Evolutionary conservation across 2,797 vertebrate genomes (phyloP), one percentile per base, ranked within the genome.

Genomic region (Adelosebastes latens): DNA sequence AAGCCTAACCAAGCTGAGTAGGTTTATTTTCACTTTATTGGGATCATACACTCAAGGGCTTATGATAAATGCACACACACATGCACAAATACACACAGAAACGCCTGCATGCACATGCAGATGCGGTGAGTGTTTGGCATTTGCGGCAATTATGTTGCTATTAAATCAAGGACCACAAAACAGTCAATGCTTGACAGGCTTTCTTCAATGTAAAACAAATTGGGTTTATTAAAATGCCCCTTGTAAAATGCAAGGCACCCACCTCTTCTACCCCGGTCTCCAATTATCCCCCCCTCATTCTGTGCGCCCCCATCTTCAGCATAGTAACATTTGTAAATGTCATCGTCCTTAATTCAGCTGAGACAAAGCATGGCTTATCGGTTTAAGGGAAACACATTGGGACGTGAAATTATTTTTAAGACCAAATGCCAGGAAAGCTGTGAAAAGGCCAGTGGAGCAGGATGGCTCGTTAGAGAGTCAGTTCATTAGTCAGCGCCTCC

Each of bases 381-480:
- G 92, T 95, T 95, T 94, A 93, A 93, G 91, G 90, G 90, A 93
- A 95, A 94, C 92, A 96, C 96, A 95, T 91, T 95, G 95, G 93
- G 93, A 95, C 93, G 93, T 95, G 95, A 95, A 96, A 96, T 96
- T 96, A 95, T 95, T 96, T 95, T 94, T 94, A 87, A 94, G 91
- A 94, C 81, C 90, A 95, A 96, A 95, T 96, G 95, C 89, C 96
- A 96, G 88, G 90, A 94, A 94, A 93, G 89, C 92, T 89, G 88
- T 83, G 92, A 94, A 95, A 95, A 96, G 94, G 93, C 93, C 94
- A 94, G 78, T 88, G 89, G 88, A 92, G 87, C 86, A 88, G 89
- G 80, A 91, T 89, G 89, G 88, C 90, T 95, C 86, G 93, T 95
- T 94, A 93, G 91, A 90, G 84, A 91, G 86, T 89, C 89, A 80